Percentiles rank a stretch among this genome's conserved stretches.
phyloP scores from a whole-genome alignment of 2,797 vertebrate genomes.

The Crenuchus spilurus region DNA sequence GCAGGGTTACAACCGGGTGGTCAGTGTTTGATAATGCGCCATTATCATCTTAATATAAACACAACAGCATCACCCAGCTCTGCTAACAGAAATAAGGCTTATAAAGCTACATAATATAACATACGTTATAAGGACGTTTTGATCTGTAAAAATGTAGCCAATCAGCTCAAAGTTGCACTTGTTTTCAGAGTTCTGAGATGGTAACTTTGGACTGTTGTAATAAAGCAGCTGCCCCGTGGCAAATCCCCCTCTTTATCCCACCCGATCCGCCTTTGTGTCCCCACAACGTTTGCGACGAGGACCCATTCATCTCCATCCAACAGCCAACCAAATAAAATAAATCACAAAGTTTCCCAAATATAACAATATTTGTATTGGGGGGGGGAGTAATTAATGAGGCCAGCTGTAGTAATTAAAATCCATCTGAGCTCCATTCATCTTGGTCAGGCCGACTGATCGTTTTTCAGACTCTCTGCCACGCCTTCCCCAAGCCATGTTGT shows the following conservation, averaged over 20 bases:
- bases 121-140: too few species aligned
- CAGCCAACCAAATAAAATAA: slow-evolving; percentile 98
- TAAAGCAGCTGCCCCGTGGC: slow-evolving; percentile 76
- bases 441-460: slow-evolving; percentile 88
- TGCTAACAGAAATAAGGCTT: background rate
- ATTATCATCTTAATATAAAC: background rate
- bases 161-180: slow-evolving; percentile 37
- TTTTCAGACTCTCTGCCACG: slow-evolving; percentile 81
- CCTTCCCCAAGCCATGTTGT: slow-evolving; percentile 78
- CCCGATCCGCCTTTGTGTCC: slow-evolving; percentile 71
- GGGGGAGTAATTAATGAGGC: slow-evolving; percentile 93
- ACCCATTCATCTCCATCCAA: slow-evolving; percentile 97
- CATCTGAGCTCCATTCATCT: slow-evolving; percentile 99
- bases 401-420: slow-evolving; percentile 99
- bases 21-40: slow-evolving; percentile 1
- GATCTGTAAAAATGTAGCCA: slow-evolving; percentile 34
- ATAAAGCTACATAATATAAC: background rate
- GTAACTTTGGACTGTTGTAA: slow-evolving; percentile 65
- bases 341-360: slow-evolving; percentile 99
- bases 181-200: slow-evolving; percentile 41
- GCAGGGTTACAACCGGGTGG: background rate
- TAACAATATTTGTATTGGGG: slow-evolving; percentile 99
- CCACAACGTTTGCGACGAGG: slow-evolving; percentile 85
- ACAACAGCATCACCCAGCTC: background rate
- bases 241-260: slow-evolving; percentile 56